Evolutionary conservation across 2,888 invertebrate genomes (phyloP), one percentile per base, ranked within the genome.

Genomic region (Pantelozetes paolii): DNA sequence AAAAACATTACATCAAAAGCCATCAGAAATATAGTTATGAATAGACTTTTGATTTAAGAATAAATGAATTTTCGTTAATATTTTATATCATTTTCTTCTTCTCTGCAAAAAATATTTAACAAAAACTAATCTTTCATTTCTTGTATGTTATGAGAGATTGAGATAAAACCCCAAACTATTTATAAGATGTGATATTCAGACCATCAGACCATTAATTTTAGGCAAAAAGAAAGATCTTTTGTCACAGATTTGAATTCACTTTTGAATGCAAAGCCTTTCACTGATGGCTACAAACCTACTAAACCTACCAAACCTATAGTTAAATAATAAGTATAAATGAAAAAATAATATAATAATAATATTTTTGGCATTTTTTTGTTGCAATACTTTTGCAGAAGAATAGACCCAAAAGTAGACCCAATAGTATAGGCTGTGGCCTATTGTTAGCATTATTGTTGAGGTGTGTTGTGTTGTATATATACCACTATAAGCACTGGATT

Each of bases 381-480:
- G 57, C 57, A 57, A 28, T 26, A 40, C 69, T 42, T n/a, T n/a
- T n/a, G n/a, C n/a, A n/a, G n/a, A n/a, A n/a, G n/a, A 69, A 69
- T 45, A 69, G 45, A 45, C 45, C 28, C 42, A 57, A 18, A 28
- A 64, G 20, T 36, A 64, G 62, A 20, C 11, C 18, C 15, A 28
- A 28, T 13, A 32, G 28, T 20, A 64, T 54, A 64, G 62, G 69
- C 40, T 45, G 69, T 69, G 69, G 62, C 69, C 69, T 69, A 69
- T 69, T 69, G 69, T 69, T 69, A 69, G 40, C 42, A 45, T 42
- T 45, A 69, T 42, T 15, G 69, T 69, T 69, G 69, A 69, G 69
- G 69, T 69, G 69, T 69, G 69, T 69, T 64, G 62, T 64, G 62
- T 64, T 64, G 57, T 64, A 30, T n/a, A 23, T 36, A 36, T 36